phyloP scores from a whole-genome alignment of 2,888 invertebrate genomes.

The Sipunculus nudus region DNA sequence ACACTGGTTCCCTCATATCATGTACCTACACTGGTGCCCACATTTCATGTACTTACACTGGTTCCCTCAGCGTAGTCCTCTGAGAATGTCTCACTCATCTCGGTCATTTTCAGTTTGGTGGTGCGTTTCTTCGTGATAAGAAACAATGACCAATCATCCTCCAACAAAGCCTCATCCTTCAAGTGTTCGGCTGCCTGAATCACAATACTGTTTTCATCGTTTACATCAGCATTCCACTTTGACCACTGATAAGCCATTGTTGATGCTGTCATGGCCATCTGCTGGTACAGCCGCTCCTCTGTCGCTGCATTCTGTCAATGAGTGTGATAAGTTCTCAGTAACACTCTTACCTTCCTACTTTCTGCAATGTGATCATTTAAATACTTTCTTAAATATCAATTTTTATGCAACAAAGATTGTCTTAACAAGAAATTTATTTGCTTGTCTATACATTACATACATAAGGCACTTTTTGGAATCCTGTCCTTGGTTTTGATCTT shows the following conservation, averaged over 20 bases:
- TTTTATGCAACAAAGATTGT: too few relatives aligned
- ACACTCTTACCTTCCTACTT: background rate
- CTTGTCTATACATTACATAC: too few relatives aligned
- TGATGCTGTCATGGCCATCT: constrained; percentile 63
- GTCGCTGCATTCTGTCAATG: constrained; percentile 54
- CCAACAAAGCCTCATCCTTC: constrained; percentile 57
- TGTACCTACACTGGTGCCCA: too few relatives aligned
- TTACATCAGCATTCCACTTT: constrained; percentile 62
- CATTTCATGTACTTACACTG: constrained; percentile 30
- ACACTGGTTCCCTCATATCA: too few relatives aligned
- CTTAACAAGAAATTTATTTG: too few relatives aligned
- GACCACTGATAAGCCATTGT: constrained; percentile 64
- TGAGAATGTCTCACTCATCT: constrained; percentile 59
- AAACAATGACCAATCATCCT: constrained; percentile 63
- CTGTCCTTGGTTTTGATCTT: too few relatives aligned
- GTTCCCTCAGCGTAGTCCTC: constrained; percentile 54
- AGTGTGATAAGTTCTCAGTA: background rate
- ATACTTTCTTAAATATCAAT: too few relatives aligned
- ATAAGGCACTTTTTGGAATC: too few relatives aligned
- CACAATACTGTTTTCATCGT: constrained; percentile 50
- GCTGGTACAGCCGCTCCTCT: constrained; percentile 60
- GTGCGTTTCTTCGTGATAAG: constrained; percentile 56
- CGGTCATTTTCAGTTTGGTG: constrained; percentile 59
- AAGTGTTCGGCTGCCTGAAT: constrained; percentile 60
- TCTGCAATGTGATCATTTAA: too few relatives aligned